Conservation (phyloP, 2,113 vertebrate species). For the Catharus bicknelli region DNA sequence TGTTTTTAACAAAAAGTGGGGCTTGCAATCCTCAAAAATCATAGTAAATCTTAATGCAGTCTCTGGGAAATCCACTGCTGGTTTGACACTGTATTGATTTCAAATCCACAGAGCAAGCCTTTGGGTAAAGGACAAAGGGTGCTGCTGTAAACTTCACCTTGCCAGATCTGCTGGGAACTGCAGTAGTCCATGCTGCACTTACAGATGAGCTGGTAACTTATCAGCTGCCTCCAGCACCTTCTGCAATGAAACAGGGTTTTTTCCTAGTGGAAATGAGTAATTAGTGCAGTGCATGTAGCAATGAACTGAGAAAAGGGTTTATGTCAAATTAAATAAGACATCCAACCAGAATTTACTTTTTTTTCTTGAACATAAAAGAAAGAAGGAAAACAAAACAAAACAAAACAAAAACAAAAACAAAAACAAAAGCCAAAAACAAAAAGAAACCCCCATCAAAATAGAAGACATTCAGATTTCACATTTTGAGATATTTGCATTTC, state of each 20-base stretch:
- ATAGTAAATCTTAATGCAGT: neutral
- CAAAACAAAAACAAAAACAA: too few species aligned
- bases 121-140: neutral
- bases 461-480: neutral
- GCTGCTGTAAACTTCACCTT: neutral
- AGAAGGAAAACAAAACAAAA: too few species aligned
- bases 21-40: neutral
- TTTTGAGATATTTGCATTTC: neutral
- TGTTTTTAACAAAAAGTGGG: neutral
- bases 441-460: neutral
- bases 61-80: neutral
- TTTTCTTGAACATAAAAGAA: neutral
- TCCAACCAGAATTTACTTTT: neutral
- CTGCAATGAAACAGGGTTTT: fast-evolving
- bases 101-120: neutral
- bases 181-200: neutral
- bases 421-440: neutral
- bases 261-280: neutral
- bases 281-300: neutral
- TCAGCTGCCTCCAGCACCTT: neutral
- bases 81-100: neutral
- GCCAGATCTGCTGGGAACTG: neutral
- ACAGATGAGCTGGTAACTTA: neutral
- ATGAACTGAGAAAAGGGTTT: neutral
- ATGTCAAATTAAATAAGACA: neutral